Evolutionary conservation across 1,140 invertebrate genomes (phyloP), one percentile per base, ranked within the genome.

Genomic region (Melipona quadrifasciata): DNA sequence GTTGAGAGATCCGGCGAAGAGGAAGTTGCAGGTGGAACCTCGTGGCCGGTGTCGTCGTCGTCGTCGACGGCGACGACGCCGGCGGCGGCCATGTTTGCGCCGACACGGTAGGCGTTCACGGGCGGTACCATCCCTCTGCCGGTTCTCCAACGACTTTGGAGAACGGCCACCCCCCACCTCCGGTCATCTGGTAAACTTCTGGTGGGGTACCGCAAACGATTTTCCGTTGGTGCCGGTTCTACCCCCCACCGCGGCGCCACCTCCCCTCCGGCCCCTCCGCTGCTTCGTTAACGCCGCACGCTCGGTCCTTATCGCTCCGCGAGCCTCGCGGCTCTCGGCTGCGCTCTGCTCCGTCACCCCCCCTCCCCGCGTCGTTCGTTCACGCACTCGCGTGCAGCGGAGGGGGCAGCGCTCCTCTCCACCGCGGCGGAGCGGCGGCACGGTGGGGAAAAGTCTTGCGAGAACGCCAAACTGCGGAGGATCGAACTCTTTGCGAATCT

Each of bases 11-110:
- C 21, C 24, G 14, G n/a, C 24, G 14, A 64, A 27, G 34, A 39
- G 1, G 39, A 53, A 16, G 10, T 53, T 19, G 74, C 47, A n/a
- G 34, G 84, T 31, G 31, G 70, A 39, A 31, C 58, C 58, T 67
- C 61, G 39, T 65, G 47, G 78, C 24, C 72, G 77, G 16, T 51
- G 55, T 58, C 75, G 85, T 53, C 80, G 75, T 16, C 58, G 51
- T 47, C 73, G 79, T 27, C 61, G 57, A 27, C 53, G 68, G 19
- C 75, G 77, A 53, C 78, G 82, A 19, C 79, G 84, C 19, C 70
- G 74, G 72, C 61, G 90, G 92, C 94, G 93, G 94, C 94, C 94
- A 94, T 95, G 93, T 94, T 95, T 95, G 94, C 94, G 94, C 94
- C 93, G 92, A 85, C 90, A 92, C 81, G 76, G 93, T 94, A 92